Evolutionary conservation across 2,888 invertebrate genomes (phyloP), one percentile per base, ranked within the genome.

Genomic region (Branchipolynoe longqiensis): DNA sequence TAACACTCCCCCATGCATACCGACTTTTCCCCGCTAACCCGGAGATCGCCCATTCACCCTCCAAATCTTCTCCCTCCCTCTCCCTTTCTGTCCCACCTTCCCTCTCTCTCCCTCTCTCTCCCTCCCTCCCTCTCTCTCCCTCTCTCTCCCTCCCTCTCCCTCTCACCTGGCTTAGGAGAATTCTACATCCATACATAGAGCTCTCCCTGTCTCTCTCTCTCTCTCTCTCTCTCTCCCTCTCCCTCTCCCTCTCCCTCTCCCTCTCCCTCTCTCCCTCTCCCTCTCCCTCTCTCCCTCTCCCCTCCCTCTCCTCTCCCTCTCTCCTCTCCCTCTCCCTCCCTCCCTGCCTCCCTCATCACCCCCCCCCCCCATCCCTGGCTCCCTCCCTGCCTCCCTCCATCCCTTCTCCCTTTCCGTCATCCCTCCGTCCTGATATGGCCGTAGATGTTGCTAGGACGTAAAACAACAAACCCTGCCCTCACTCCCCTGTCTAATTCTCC

Each of bases 281-380:
- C 62, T 62, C 62, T 6, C 62, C n/a, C 62, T 6, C 62, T 62
- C 62, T 6, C n/a, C n/a, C n/a, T 25, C 62, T 62, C 62, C 28
- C 62, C n/a, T 25, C 62, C 62, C n/a, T 25, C 28, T 28, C n/a
- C 62, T n/a, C 62, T 62, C 62, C 62, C 62, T 62, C n/a, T 38
- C 18, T 25, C n/a, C 58, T 41, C 41, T 18, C 8, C 12, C 40
- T 33, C 22, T 83, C 59, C n/a, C 22, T 1, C 73, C 31, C 56
- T 33, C 22, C 56, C 33, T 41, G 1, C 0, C 18, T 85, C 58
- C n/a, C 14, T 33, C 25, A 25, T 25, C 62, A 22, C 62, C n/a
- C 28, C 8, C 62, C n/a, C 62, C 6, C 62, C n/a, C 62, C 6
- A 12, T 62, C 62, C 8, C 62, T 62, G 12, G 8, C 62, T 62